Percentiles rank a stretch among this genome's conserved stretches.
Conservation (phyloP, 2,888 invertebrate species). For the Phania funesta region DNA sequence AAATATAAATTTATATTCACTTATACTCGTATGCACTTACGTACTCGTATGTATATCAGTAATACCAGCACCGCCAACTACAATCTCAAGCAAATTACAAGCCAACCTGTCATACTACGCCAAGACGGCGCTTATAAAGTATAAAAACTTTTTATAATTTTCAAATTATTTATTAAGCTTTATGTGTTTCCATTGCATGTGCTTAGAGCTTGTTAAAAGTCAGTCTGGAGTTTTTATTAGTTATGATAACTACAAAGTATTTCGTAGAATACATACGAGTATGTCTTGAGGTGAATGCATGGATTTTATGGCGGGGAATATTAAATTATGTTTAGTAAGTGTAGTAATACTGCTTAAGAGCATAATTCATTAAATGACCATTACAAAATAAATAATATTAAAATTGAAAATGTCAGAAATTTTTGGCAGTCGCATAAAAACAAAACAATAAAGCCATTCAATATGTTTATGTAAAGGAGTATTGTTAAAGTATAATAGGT, state of each 20-base stretch:
- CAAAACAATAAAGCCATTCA: background rate
- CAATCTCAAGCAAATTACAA: slow-evolving; percentile 14
- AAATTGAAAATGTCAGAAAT: slow-evolving; percentile 65
- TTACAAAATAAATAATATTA: slow-evolving; percentile 63
- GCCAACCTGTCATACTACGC: slow-evolving; percentile 62
- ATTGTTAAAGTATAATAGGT: background rate
- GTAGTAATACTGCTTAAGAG: slow-evolving; percentile 42
- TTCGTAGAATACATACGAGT: background rate
- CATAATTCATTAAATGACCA: slow-evolving; percentile 64
- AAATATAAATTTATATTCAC: background rate
- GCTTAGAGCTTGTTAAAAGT: slow-evolving; percentile 10
- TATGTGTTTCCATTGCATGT: slow-evolving; percentile 23
- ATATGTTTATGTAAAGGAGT: background rate
- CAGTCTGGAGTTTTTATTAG: slow-evolving; percentile 18
- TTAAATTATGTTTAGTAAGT: slow-evolving; percentile 54
- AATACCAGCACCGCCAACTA: slow-evolving; percentile 28
- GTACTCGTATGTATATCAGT: background rate
- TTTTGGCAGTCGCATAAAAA: slow-evolving; percentile 61
- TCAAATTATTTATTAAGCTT: slow-evolving; percentile 57
- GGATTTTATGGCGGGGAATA: slow-evolving; percentile 21
- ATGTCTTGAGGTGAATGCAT: slow-evolving; percentile 4
- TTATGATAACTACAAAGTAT: background rate
- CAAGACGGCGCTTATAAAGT: slow-evolving; percentile 56
- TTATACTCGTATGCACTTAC: background rate
- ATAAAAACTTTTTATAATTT: slow-evolving; percentile 45